Evolutionary conservation across 2,797 vertebrate genomes (phyloP), one percentile per base, ranked within the genome.

Genomic region (Lacerta bilineata): DNA sequence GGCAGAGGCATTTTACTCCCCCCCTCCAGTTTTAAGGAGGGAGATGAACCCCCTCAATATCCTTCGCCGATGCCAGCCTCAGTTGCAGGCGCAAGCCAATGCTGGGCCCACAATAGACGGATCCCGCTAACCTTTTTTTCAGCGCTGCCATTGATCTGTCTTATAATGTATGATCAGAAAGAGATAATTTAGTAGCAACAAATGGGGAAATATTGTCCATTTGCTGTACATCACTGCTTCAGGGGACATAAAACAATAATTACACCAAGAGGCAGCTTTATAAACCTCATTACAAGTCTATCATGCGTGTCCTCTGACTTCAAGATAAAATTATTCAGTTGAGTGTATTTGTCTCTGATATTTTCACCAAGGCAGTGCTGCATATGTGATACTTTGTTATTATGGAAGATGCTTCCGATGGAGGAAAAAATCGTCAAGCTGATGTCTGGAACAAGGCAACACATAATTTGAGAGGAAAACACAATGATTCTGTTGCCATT

Each of bases 251-350:
- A 66, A 50, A 50, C 69, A 90, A 59, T n/a, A 84, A 80, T 46
- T 85, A 36, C 5, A 50, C 25, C 46, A 80, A 80, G 23, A 80
- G 25, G 25, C 71, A 68, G 64, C 50, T 69, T 83, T 59, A 33
- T 68, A 87, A 84, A 87, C 20, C 33, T 25, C 41, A 75, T 81
- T 68, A 29, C 27, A 82, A 66, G 7, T 17, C 27, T 78, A 83
- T 90, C 59, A 23, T 80, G 18, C 10, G 76, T 87, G 13, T 85
- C 20, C 8, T 75, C 39, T 90, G 66, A 88, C 61, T 83, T 90
- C 5, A 76, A 78, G 90, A 23, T 0, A n/a, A 71, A 87, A 8
- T 46, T 18, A 69, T 61, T 89, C 86, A 87, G 82, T 41, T 27
- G 8, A 50, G 33, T 2, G 29, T 1, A 2, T 72, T 88, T 84